Base-by-base conservation (phyloP, 2,113 vertebrate genomes). In the Mastomys coucha region DNA sequence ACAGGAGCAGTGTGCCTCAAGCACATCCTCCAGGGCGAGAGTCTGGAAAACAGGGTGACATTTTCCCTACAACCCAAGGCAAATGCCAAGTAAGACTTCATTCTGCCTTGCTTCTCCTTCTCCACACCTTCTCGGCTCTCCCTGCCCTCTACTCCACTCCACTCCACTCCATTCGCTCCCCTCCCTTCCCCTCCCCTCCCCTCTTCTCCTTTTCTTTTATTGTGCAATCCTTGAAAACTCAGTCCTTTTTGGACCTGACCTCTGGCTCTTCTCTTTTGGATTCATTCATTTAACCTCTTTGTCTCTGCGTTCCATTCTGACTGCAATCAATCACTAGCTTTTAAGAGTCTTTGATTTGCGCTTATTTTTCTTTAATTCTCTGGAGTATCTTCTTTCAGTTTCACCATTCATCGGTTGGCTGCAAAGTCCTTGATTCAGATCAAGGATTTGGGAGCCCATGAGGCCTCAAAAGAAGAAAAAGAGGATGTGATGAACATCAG, bases 401-500 rank as follows among this genome's bases (percentile, higher is more conserved):
- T 99, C 93, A 98, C 98, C 7, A 88, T 99, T 94, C 99, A 99
- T 93, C 98, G 98, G 65, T 95, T 99, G 85, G 99, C 98, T 49
- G 99, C 99, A 94, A 98, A 95, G n/a, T 96, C 98, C 39, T 91
- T 99, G 86, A 98, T 99, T 95, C 98, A 98, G 72, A 97, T 82
- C 31, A 97, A 99, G 80, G 99, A 99, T 89, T 53, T 73, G 60
- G 95, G 98, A 45, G 85, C 91, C 24, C 69, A 78, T 22, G 77
- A 94, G 3, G 26, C 72, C 0, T 53, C 63, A 31, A 95, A 88
- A 78, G 70, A 19, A 26, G 11, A 96, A 63, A 99, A 96, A 97
- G 87, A 97, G 51, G 98, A 96, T 39, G 97, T 99, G 3, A 75
- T 99, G 94, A 97, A 98, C 70, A 91, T 98, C 78, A 99, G 99